Base-by-base conservation (phyloP, 2,888 invertebrate species). In the Dicycla oo region DNA sequence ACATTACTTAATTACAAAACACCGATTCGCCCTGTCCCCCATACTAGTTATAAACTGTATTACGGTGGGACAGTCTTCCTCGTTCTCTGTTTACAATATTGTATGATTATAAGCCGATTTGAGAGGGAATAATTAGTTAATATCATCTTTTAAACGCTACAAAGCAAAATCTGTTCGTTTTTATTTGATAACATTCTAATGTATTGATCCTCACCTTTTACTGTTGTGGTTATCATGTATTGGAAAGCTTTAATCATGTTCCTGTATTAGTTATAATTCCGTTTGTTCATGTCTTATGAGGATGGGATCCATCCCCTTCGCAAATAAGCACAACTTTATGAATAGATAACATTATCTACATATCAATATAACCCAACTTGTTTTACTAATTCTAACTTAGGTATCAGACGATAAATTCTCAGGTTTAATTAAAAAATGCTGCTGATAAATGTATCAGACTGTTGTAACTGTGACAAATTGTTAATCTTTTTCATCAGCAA, bases 401-500 rank as follows among this genome's bases (percentile, higher is more conserved):
- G 7, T 56, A 73, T 43, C 40, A 43, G 15, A 13, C 4, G 3
- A n/a, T 26, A 43, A 34, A 43, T 45, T 49, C 18, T 30, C 43
- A 38, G 6, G 38, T 58, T 67, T 15, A 56, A 64, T 54, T 26
- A 0, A 43, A 34, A 38, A 72, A 47, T 34, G 11, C 23, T 30
- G 2, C 65, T 43, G 56, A 49, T 49, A 60, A 38, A 2, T 53
- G 30, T 4, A 30, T 2, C 23, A 60, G 18, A 62, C 62, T 69
- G 61, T 45, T 20, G 10, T 26, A 51, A 57, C n/a, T 56, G 38
- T 38, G 6, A 26, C 38, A 57, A 75, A 75, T 69, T 61, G 40
- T 47, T 56, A 61, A 69, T 45, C 18, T 61, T 60, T 54, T 61
- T 57, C 43, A 69, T 62, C 20, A 51, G 15, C 4, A 47, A 47